Evolutionary conservation across 2,113 vertebrate genomes (phyloP), one percentile per base, ranked within the genome.

Genomic region (Sterrhoptilus dennistouni): DNA sequence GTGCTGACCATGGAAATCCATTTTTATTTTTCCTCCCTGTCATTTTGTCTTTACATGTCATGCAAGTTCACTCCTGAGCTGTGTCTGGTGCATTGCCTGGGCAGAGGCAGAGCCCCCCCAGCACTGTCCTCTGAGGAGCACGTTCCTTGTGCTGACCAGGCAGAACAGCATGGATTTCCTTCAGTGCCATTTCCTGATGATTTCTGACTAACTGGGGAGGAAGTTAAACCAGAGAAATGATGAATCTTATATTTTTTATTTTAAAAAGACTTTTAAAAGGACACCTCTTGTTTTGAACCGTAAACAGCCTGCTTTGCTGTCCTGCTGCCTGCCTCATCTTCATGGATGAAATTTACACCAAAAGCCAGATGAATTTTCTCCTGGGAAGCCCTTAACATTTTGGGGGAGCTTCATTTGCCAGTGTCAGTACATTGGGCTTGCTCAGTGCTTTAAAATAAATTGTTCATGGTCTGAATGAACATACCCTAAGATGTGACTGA

Each of bases 151-250:
- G 96, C 96, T 95, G 94, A 95, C 35, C 89, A 47, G 56, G 85
- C 92, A 96, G 94, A 85, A 89, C n/a, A 27, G 89, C 66, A 95
- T 35, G 31, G 63, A 87, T 93, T 96, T 97, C 93, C 95, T 94
- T 80, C 7, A 2, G 70, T 72, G 71, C 66, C 78, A 47, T 93
- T 97, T 97, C 96, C 96, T 91, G 83, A 87, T 57, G 80, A 95
- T 90, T 94, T 97, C 93, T 96, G 60, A 83, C 68, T 94, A 93
- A 91, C 77, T 47, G 63, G 18, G 53, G 93, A 95, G 96, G 94
- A 96, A 96, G 93, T 94, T 63, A 70, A 71, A 44, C 33, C 44
- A 61, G 71, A 95, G 42, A 94, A 91, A 77, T 83, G 87, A 91
- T 90, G 93, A 97, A 77, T 91, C 93, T 83, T 91, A 59, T 38